Percentiles rank a stretch among this genome's conserved stretches.
Conservation (phyloP, 2,797 vertebrate species). For the Sphenodon punctatus region DNA sequence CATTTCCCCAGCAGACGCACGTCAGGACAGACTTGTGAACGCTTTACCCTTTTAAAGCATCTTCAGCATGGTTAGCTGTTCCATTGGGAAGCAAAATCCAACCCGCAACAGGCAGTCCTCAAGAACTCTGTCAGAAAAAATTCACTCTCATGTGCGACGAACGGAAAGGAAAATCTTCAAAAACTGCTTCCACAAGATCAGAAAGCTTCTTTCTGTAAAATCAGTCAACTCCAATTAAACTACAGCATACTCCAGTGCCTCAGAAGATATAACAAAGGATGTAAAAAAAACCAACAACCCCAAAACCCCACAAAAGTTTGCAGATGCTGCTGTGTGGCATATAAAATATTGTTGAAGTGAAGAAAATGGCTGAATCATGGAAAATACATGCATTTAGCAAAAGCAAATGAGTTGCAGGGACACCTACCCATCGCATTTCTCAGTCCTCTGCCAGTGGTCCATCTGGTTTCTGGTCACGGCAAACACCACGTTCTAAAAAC, state of each 20-base stretch:
- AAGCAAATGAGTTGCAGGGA: too few relatives aligned
- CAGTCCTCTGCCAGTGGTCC: too few relatives aligned
- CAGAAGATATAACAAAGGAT: accelerated
- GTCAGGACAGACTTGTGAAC: too few relatives aligned
- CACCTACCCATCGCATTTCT: too few relatives aligned
- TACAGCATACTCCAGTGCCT: accelerated
- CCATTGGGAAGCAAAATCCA: neutral
- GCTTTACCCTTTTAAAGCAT: too few relatives aligned
- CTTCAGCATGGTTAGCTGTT: accelerated
- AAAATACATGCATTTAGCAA: too few relatives aligned
- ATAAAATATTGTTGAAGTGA: neutral
- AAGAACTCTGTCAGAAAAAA: neutral
- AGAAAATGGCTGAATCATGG: too few relatives aligned
- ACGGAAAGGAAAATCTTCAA: neutral
- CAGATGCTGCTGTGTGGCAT: neutral
- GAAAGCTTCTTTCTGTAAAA: accelerated
- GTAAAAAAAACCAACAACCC: too few relatives aligned
- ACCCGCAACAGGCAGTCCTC: accelerated
- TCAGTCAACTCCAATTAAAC: neutral
- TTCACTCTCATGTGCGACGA: accelerated
- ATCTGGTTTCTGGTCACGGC: too few relatives aligned
- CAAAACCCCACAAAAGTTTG: too few relatives aligned
- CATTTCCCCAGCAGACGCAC: too few relatives aligned
- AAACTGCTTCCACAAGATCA: neutral
- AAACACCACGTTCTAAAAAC: too few relatives aligned